These are phyloP conservation scores for Brachionus koreanus DNA, from an alignment of 1,140 invertebrate genomes.

Conservation along the genomic window DNA sequence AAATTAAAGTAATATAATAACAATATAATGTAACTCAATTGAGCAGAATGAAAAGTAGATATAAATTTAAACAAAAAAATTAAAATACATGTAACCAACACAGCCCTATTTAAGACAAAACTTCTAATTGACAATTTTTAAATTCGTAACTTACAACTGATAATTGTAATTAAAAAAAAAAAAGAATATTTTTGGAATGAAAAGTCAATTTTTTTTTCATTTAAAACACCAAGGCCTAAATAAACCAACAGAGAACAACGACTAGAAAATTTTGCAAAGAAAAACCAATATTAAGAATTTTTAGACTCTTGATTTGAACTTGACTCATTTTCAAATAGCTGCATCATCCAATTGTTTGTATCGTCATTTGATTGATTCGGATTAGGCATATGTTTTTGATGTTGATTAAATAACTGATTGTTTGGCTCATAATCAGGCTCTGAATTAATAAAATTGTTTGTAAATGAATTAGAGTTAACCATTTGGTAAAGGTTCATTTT, in stretches of 20 bases:
- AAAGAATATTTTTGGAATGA: not conserved
- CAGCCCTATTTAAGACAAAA: not conserved
- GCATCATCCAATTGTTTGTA: slow-evolving; percentile 1
- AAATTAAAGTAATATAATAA: not conserved
- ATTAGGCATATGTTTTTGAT: not conserved
- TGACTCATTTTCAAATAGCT: slow-evolving; percentile 16
- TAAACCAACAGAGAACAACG: not conserved
- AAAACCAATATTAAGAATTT: not conserved
- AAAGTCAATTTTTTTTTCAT: not conserved
- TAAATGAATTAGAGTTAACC: not conserved
- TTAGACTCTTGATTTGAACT: not conserved
- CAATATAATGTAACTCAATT: not conserved
- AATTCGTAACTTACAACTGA: not conserved
- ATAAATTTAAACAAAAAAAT: not conserved
- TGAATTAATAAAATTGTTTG: slow-evolving; percentile 1
- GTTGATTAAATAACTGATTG: not conserved
- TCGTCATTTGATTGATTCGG: not conserved
- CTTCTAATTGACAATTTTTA: not conserved
- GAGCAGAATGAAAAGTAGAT: not conserved
- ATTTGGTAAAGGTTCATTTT: slow-evolving; percentile 8
- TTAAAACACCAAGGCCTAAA: not conserved
- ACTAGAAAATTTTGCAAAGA: not conserved
- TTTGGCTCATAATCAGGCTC: not conserved
- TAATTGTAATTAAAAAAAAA: not conserved
- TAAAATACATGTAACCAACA: not conserved